These are phyloP conservation scores for Thymelicus acteon DNA, from an alignment of 2,888 invertebrate species.

Conservation along the genomic window DNA sequence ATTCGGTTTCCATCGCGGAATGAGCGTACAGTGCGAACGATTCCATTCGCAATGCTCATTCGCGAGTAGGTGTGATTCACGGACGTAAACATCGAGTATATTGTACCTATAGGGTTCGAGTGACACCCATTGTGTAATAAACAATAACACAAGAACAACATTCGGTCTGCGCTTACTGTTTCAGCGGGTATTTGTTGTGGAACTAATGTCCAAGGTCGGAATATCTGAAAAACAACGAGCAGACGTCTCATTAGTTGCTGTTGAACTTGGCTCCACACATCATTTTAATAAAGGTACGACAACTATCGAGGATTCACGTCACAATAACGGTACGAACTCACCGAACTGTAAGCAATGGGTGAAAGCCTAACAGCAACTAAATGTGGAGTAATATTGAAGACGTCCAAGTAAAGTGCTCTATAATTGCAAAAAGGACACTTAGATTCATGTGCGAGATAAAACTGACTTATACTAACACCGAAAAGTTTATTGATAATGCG, in stretches of 20 bases:
- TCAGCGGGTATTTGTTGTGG: constrained; percentile 80
- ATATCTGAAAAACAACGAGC: constrained; percentile 83
- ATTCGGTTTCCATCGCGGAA: constrained; percentile 35
- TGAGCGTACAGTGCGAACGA: constrained; percentile 52
- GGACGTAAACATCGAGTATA: constrained; percentile 49
- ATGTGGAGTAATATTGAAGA: constrained; percentile 35
- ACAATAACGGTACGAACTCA: constrained; percentile 24
- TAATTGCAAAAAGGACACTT: constrained; percentile 10
- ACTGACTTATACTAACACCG: constrained; percentile 13
- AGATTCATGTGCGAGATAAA: constrained; percentile 22
- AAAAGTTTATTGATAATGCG: constrained; percentile 13
- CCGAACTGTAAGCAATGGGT: constrained; percentile 32
- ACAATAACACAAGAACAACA: constrained; percentile 82
- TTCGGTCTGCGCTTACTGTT: constrained; percentile 81
- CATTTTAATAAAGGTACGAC: constrained; percentile 8
- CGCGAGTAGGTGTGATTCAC: constrained; percentile 60
- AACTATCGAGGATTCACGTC: constrained; percentile 13
- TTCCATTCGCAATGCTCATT: constrained; percentile 40
- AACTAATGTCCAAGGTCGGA: constrained; percentile 83
- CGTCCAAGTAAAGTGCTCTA: constrained; percentile 33
- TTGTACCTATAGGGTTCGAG: constrained; percentile 56
- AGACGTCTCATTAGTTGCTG: constrained; percentile 78
- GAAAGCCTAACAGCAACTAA: constrained; percentile 61
- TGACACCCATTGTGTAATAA: constrained; percentile 73
- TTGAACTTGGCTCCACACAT: constrained; percentile 64